Percentiles rank a stretch among this genome's conserved stretches.
phyloP scores from a whole-genome alignment of 2,888 invertebrate genomes.

The Cantharis lateralis region DNA sequence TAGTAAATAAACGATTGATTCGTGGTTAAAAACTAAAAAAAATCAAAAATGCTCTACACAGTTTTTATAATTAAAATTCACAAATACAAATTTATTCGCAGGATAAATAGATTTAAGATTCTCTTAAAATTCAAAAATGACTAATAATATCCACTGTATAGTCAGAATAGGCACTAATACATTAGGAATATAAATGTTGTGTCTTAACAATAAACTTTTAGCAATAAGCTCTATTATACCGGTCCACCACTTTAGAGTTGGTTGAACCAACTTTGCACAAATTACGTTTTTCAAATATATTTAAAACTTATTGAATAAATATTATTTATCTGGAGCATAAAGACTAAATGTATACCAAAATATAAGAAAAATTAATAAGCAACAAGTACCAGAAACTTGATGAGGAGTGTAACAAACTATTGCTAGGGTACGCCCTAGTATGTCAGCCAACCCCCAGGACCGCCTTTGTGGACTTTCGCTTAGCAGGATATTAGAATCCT shows the following conservation, averaged over 20 bases:
- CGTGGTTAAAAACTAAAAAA: no score
- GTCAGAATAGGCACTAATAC: no score
- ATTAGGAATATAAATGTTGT: no score
- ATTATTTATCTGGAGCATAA: neutral
- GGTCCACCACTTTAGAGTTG: neutral
- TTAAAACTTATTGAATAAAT: neutral
- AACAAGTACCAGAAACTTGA: neutral
- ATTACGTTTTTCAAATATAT: neutral
- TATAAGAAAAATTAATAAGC: neutral
- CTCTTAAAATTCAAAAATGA: no score
- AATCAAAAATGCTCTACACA: no score
- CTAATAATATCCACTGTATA: no score
- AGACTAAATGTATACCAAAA: neutral
- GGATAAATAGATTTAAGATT: no score
- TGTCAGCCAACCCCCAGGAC: constrained; percentile 54
- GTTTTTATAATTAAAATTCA: no score
- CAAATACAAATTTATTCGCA: no score
- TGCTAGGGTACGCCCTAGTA: constrained; percentile 49
- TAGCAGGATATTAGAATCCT: constrained; percentile 41
- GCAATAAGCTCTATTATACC: no score
- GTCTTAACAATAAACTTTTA: no score
- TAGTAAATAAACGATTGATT: no score
- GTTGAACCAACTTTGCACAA: neutral
- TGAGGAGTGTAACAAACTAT: constrained; percentile 43
- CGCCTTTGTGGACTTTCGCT: constrained; percentile 51